These are phyloP conservation scores for Pteromalus puparum DNA, from an alignment of 1,140 invertebrate genomes.

Conservation along the genomic window DNA sequence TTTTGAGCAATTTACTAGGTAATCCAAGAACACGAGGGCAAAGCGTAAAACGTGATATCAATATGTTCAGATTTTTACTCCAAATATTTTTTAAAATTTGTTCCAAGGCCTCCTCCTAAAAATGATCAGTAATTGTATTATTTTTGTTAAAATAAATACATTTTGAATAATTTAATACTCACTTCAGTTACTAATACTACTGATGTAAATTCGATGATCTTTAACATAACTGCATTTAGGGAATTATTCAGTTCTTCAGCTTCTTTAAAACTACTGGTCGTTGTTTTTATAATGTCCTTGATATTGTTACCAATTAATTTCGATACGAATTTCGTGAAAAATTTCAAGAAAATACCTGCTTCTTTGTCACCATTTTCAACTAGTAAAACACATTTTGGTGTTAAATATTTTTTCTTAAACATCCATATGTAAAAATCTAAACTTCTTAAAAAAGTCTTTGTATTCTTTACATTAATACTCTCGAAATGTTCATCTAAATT, in stretches of 20 bases:
- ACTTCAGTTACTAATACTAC: neutral
- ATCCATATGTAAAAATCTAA: conserved; percentile 48
- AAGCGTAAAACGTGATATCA: conserved; percentile 33
- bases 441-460: conserved; percentile 26
- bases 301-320: conserved; percentile 10
- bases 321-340: conserved; percentile 29
- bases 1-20: neutral
- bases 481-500: conserved; percentile 23
- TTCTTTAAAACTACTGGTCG: conserved; percentile 9
- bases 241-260: conserved; percentile 15
- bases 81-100: conserved; percentile 27
- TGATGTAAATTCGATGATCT: conserved; percentile 30
- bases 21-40: conserved; percentile 24
- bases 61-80: neutral
- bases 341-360: neutral
- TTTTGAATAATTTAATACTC: neutral
- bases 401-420: conserved; percentile 19
- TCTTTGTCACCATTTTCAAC: neutral
- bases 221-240: conserved; percentile 16
- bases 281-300: neutral
- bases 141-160: neutral
- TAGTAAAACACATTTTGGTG: conserved; percentile 12
- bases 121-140: neutral
- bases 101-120: neutral
- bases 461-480: neutral